Percentiles rank a stretch among this genome's conserved stretches.
Evolutionary conservation across 2,797 vertebrate genomes (phyloP).

Genomic region (Spinus olivaceus): DNA sequence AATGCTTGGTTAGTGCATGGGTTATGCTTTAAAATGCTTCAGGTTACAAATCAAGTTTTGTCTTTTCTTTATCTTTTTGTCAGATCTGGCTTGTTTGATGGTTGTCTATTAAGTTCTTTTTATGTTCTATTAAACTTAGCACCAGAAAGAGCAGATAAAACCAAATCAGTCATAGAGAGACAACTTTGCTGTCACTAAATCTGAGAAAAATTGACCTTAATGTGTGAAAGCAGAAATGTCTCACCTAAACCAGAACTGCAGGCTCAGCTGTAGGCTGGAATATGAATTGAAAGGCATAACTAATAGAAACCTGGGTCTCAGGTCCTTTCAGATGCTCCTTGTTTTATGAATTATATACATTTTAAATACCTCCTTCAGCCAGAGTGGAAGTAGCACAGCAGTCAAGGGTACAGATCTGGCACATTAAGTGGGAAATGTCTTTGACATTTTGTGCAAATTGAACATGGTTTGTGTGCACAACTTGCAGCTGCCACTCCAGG

Average conservation of each 20-base stretch:
- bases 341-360: background rate
- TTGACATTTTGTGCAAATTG: background rate
- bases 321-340: background rate
- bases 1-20: background rate
- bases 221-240: slow-evolving; percentile 22
- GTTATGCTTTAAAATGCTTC: background rate
- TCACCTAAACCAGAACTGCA: background rate
- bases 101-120: background rate
- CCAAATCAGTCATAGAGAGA: background rate
- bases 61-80: background rate
- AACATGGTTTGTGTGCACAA: background rate
- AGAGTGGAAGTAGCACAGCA: background rate
- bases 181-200: background rate
- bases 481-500: background rate
- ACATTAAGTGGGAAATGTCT: background rate
- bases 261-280: background rate
- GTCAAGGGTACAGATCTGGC: background rate
- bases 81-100: background rate
- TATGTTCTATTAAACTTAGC: background rate
- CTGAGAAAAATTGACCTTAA: slow-evolving; percentile 18
- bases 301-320: background rate
- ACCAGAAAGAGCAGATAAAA: background rate
- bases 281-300: background rate
- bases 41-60: background rate
- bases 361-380: background rate